A percentile compares a stretch with the other conserved stretches of the same genome.
These are phyloP conservation scores for Pecten maximus DNA, from an alignment of 2,888 invertebrate genomes.

Conservation along the genomic window DNA sequence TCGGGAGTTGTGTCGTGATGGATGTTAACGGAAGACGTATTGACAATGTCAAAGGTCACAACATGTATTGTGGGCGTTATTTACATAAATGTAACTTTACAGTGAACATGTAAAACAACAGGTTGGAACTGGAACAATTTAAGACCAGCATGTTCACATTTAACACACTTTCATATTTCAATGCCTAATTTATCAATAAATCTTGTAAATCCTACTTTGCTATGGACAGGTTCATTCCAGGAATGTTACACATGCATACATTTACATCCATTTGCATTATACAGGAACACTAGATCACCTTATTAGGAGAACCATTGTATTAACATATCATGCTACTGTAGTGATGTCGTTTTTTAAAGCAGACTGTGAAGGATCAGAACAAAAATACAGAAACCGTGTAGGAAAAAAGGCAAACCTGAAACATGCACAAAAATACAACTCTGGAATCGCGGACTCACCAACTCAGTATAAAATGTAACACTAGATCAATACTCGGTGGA, in stretches of 20 bases:
- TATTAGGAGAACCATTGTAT: neutral
- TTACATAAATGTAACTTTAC: neutral
- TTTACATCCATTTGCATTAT: neutral
- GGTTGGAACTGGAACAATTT: neutral
- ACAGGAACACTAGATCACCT: neutral
- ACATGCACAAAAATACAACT: no score
- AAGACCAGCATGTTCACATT: neutral
- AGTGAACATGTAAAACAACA: neutral
- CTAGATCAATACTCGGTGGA: no score
- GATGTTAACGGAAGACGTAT: neutral
- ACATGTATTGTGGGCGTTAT: neutral
- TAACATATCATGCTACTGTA: neutral
- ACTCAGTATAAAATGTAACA: no score
- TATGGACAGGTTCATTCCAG: neutral
- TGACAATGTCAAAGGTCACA: neutral
- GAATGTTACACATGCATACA: conserved; percentile 11
- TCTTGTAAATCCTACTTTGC: neutral
- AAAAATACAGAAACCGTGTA: no score
- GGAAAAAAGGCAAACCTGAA: no score
- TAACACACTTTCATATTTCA: neutral
- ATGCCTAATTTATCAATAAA: neutral
- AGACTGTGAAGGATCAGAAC: no score
- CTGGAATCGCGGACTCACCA: no score
- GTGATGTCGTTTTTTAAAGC: no score
- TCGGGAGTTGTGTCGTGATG: neutral